A percentile compares a stretch with the other conserved stretches of the same genome.
Evolutionary conservation across 2,113 vertebrate species (phyloP).

Genomic region (Nyctibius bracteatus): DNA sequence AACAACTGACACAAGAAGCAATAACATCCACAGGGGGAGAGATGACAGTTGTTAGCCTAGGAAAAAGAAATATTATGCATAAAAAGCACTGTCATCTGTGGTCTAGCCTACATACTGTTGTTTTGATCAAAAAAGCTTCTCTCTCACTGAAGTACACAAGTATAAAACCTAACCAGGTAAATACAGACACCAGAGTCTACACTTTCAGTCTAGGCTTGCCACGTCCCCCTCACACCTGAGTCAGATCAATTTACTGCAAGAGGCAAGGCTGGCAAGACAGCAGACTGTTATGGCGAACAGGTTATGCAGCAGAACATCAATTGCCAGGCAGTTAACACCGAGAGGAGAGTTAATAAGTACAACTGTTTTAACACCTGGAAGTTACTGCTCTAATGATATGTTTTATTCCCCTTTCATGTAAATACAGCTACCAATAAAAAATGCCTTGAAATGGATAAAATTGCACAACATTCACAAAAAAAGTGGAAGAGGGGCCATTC

Average conservation of each 20-base stretch:
- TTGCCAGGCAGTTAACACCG: background rate
- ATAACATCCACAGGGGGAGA: constrained; percentile 94
- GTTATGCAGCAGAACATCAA: background rate
- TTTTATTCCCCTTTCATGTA: background rate
- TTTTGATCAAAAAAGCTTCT: background rate
- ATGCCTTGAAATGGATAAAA: background rate
- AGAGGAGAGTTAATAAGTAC: background rate
- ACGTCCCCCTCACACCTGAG: constrained; percentile 17
- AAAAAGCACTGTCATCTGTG: background rate
- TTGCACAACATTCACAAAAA: background rate
- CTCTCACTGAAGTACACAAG: background rate
- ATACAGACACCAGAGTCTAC: background rate
- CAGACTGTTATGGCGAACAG: background rate
- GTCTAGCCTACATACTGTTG: background rate
- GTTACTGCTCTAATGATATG: background rate
- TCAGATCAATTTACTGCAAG: background rate
- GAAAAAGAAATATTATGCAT: background rate
- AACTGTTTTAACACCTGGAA: background rate
- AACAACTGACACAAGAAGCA: constrained; percentile 93
- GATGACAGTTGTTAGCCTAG: constrained; percentile 90
- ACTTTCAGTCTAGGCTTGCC: constrained; percentile 7
- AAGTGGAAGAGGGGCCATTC: background rate
- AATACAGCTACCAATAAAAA: background rate
- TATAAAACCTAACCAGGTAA: background rate
- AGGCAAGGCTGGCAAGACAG: background rate